Conservation (phyloP, 2,888 invertebrate genomes). For the Strigamia maritima region DNA sequence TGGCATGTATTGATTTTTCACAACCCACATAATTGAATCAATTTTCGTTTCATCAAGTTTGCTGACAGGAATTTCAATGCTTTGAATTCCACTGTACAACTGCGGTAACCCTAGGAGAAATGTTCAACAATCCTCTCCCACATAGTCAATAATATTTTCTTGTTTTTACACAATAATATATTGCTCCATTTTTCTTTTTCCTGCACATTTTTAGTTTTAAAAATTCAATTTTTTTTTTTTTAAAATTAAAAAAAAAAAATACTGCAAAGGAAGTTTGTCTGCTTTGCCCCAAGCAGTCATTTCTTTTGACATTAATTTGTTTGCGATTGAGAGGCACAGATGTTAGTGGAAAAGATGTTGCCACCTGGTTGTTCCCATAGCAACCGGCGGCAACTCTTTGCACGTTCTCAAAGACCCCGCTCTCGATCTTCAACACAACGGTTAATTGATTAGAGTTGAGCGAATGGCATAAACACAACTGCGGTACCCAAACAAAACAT, state of each 20-base stretch:
- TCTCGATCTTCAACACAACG: conserved; percentile 10
- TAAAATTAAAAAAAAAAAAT: not conserved
- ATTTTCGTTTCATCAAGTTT: not conserved
- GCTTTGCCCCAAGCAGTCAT: conserved; percentile 8
- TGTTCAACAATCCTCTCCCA: not conserved
- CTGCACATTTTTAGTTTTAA: not conserved
- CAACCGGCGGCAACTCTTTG: conserved; percentile 19
- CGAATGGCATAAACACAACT: not conserved
- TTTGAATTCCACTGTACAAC: not conserved
- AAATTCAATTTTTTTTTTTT: not conserved
- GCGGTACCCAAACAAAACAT: not conserved
- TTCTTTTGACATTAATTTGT: conserved; percentile 23
- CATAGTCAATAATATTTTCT: not conserved
- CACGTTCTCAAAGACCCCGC: conserved; percentile 22
- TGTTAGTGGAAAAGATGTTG: conserved; percentile 14
- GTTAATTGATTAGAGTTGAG: not conserved
- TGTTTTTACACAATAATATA: not conserved
- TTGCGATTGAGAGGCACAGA: conserved; percentile 23
- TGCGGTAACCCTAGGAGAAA: not conserved
- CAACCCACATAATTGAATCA: conserved; percentile 18
- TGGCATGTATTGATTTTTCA: conserved; percentile 15
- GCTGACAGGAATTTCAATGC: conserved; percentile 4
- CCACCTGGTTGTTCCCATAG: conserved; percentile 19
- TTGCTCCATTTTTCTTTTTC: conserved; percentile 1
- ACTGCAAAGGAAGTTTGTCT: not conserved